Conservation (phyloP, 2,797 vertebrate genomes). For the Champsocephalus gunnari region DNA sequence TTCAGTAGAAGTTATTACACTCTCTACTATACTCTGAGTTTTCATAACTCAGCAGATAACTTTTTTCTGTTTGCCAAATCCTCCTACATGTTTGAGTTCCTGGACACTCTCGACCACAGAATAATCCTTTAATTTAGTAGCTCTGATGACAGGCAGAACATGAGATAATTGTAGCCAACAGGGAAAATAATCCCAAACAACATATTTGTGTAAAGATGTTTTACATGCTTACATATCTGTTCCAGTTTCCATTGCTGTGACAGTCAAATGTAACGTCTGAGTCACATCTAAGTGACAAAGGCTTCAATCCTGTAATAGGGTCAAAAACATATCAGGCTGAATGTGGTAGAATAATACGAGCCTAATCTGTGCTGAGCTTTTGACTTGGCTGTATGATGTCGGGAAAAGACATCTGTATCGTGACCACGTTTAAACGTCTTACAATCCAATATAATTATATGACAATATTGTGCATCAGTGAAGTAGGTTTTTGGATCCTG, state of each 20-base stretch:
- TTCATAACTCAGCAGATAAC: slow-evolving; percentile 49
- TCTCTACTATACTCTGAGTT: slow-evolving; percentile 49
- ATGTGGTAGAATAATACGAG: slow-evolving; percentile 2
- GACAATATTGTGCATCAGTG: too few species aligned
- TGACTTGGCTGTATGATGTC: not conserved
- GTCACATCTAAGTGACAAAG: not conserved
- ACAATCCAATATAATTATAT: too few species aligned
- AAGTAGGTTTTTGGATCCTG: too few species aligned
- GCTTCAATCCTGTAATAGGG: not conserved
- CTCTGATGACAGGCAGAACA: slow-evolving; percentile 53
- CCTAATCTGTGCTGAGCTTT: not conserved
- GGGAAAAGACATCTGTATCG: not conserved
- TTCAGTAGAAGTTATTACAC: slow-evolving; percentile 57
- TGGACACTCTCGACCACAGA: slow-evolving; percentile 26
- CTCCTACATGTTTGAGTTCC: slow-evolving; percentile 20
- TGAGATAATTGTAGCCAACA: slow-evolving; percentile 38
- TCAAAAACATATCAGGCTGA: slow-evolving; percentile 1
- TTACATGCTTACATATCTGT: slow-evolving; percentile 27
- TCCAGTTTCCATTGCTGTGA: slow-evolving; percentile 21
- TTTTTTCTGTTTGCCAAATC: slow-evolving; percentile 45
- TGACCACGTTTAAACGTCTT: too few species aligned
- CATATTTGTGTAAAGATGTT: slow-evolving; percentile 33
- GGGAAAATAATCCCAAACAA: slow-evolving; percentile 32
- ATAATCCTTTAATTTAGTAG: slow-evolving; percentile 40
- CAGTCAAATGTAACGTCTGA: slow-evolving; percentile 9